Evolutionary conservation across 1,140 invertebrate genomes (phyloP).

Genomic region (Bombus waltoni): DNA sequence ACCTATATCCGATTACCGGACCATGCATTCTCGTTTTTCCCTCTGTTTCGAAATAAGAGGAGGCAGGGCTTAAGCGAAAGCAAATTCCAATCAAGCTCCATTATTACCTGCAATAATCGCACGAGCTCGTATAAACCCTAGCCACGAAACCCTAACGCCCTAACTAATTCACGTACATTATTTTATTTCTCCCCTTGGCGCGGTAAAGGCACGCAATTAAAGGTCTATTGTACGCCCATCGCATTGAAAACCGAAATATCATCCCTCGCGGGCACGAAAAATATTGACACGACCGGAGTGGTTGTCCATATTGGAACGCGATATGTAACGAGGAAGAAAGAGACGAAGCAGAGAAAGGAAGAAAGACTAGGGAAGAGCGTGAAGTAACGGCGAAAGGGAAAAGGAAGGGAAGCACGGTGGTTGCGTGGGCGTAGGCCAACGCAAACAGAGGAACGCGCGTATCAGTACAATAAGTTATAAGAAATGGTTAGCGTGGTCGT

Average conservation of each 20-base stretch:
- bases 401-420: constrained; percentile 13
- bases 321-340: not conserved
- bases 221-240: not conserved
- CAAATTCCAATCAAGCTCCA: not conserved
- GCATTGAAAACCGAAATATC: constrained; percentile 3
- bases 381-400: not conserved
- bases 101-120: not conserved
- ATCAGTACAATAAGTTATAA: constrained; percentile 70
- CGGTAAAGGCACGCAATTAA: constrained; percentile 16
- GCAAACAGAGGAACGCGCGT: constrained; percentile 67
- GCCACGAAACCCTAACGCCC: not conserved
- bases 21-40: too few species aligned
- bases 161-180: not conserved
- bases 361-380: too few species aligned
- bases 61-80: too few species aligned
- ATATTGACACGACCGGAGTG: constrained; percentile 31
- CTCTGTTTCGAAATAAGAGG: too few species aligned
- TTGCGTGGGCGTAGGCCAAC: constrained; percentile 60
- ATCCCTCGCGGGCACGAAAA: constrained; percentile 4
- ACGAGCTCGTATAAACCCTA: too few species aligned
- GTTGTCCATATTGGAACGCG: constrained; percentile 1
- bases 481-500: constrained; percentile 63
- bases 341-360: not conserved
- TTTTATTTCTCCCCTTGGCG: not conserved
- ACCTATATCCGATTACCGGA: too few species aligned